Evolutionary conservation across 2,113 vertebrate genomes (phyloP).

Genomic region (Amblyornis subalaris): DNA sequence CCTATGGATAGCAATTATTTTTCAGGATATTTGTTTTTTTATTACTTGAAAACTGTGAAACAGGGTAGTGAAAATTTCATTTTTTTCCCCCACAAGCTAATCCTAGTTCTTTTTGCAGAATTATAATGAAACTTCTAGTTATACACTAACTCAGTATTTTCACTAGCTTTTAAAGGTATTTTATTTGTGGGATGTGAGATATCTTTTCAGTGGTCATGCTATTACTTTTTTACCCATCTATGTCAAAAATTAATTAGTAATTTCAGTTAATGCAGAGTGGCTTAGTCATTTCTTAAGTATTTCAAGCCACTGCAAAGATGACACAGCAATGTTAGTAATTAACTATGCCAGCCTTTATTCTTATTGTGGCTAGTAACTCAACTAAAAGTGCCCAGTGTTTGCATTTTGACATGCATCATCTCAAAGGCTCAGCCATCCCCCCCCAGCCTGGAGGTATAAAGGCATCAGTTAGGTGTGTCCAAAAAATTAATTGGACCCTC

Average conservation of each 20-base stretch:
- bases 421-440: neutral
- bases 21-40: neutral
- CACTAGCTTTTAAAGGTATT: neutral
- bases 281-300: conserved; percentile 21
- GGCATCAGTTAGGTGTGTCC: neutral
- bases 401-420: neutral
- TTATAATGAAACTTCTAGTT: neutral
- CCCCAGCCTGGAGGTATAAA: neutral
- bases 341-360: conserved; percentile 10
- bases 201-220: neutral
- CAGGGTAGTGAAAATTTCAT: neutral
- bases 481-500: neutral
- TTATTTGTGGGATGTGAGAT: neutral
- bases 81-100: neutral
- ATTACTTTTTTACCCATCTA: conserved; percentile 4
- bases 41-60: neutral
- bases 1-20: neutral
- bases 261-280: neutral
- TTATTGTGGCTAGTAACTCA: neutral
- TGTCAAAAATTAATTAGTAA: conserved; percentile 37
- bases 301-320: neutral
- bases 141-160: neutral
- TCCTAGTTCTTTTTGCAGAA: neutral
- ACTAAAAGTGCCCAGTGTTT: neutral
- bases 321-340: conserved; percentile 22